Base-by-base conservation (phyloP, 2,797 vertebrate species). In the Pachyuromys duprasi region DNA sequence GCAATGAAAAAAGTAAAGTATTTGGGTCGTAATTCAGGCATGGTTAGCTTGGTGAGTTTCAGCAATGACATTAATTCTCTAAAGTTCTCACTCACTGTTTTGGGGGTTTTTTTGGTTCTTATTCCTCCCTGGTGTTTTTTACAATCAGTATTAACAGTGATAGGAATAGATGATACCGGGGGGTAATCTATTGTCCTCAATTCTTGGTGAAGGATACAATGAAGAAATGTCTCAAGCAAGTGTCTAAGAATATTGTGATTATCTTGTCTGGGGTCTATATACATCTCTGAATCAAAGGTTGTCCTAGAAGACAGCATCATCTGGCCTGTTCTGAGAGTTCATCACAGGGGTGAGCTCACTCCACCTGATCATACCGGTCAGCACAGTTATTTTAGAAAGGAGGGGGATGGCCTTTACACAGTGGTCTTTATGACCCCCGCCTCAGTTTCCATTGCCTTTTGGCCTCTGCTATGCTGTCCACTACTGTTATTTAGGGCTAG, bases 321-420 rank as follows among this genome's bases (percentile, higher is more conserved):
- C 39, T n/a, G 36, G n/a, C 22, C 31, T 8, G 63, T 14, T 45
- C 14, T 7, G 15, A 57, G 31, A n/a, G 39, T 7, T 62, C 22
- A 24, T 13, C 12, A 3, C 45, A 74, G 36, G 15, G 15, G 0
- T 2, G 0, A 60, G 20, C 20, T 67, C n/a, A 22, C 8, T 0
- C 18, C 1, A 12, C 13, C 53, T 36, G 17, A 75, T 33, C 88
- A 39, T 3, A 36, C 13, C 86, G 39, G 24, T 26, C 3, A 84
- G 39, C 55, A 14, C 28, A 31, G 28, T 60, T 86, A 4, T 65
- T 55, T 84, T 39, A 67, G 62, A 90, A 86, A 55, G 22, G 55
- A 3, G n/a, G 4, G 39, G 75, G 63, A 42, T 8, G 76, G 13
- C 7, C 31, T 74, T 28, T 0, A 20, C 0, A 0, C n/a, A 20